A percentile compares a stretch with the other conserved stretches of the same genome.
Conservation (phyloP, 2,888 invertebrate species). For the Saturnia japonica region DNA sequence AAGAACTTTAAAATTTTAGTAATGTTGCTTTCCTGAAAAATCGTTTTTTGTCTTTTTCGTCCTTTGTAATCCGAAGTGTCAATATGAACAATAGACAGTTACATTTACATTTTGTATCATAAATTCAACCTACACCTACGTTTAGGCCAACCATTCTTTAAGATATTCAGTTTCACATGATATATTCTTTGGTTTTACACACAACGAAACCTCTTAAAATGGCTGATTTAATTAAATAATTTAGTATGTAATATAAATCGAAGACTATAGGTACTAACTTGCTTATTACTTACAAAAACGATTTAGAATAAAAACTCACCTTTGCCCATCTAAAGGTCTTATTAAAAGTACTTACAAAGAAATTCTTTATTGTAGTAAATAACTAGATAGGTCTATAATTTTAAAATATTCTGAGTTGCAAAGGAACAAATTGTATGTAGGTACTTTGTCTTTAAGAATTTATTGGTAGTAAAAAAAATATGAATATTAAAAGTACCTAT, state of each 20-base stretch:
- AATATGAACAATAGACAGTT: background rate
- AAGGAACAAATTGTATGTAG: background rate
- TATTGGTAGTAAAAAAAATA: background rate
- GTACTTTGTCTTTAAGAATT: background rate
- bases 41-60: too few species aligned
- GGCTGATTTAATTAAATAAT: too few species aligned
- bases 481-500: background rate
- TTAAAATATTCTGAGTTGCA: background rate
- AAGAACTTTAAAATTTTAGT: too few species aligned
- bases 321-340: background rate
- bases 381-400: too few species aligned
- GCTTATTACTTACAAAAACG: too few species aligned
- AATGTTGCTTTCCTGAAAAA: too few species aligned
- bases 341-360: background rate
- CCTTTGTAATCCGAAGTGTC: too few species aligned
- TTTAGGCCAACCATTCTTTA: background rate
- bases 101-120: background rate
- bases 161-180: too few species aligned
- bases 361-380: background rate
- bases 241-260: too few species aligned
- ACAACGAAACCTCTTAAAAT: too few species aligned
- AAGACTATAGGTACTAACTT: too few species aligned
- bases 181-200: too few species aligned
- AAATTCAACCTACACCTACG: background rate
- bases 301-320: background rate